Evolutionary conservation across 2,113 vertebrate genomes (phyloP), one percentile per base, ranked within the genome.

Genomic region (Ptilonorhynchus violaceus): DNA sequence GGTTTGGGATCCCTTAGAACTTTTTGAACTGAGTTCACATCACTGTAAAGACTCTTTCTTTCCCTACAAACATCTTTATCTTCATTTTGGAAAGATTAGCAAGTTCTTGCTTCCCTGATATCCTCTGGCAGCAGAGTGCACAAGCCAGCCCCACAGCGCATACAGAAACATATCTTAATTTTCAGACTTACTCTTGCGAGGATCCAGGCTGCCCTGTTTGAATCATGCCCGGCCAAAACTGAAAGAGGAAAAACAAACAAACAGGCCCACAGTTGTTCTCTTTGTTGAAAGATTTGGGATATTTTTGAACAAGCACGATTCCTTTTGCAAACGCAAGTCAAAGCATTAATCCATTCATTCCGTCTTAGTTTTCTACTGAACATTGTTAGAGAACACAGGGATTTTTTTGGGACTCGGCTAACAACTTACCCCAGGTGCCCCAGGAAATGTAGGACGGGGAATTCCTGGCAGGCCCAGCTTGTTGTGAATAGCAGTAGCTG

Each of bases 181-280:
- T 92, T 55, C 70, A 92, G 55, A 98, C 99, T 99, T 98, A 99
- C 99, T 99, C 99, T 99, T 99, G 99, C 2, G 99, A 99, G 69
- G 99, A 99, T 98, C 99, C 99, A 56, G 99, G 99, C 97, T 99
- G 99, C 79, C 99, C 99, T 30, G 99, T 98, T 49, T 99, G 99
- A 97, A 99, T 99, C 99, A 99, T 99, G 52, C 99, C 99, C 53
- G 99, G 99, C 99, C 99, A 99, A 98, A 99, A 99, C 99, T 99
- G 94, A 75, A 98, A 98, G 78, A 96, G 47, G 60, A 74, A 94
- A 85, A 85, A 85, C 84, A 91, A 85, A 96, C 91, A 95, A 76
- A 97, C 50, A 92, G 85, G 68, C 80, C 70, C 70, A 77, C 80
- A 88, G 74, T 95, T 95, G 82, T 79, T 93, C 73, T 70, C 64